phyloP scores from a whole-genome alignment of 2,797 vertebrate genomes.

The Spondyliosoma cantharus region DNA sequence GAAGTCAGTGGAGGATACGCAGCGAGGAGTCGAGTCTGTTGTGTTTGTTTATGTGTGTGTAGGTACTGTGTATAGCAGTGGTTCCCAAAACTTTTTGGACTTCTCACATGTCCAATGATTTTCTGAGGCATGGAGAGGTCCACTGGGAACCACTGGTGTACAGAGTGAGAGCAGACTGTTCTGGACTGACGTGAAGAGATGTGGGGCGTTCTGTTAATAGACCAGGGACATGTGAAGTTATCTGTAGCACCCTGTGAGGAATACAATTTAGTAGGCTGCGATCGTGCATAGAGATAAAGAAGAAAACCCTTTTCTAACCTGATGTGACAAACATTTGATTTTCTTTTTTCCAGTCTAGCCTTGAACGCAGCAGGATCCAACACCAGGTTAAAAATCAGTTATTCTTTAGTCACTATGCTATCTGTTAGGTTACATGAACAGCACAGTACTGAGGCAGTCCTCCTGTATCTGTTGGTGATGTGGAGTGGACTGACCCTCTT shows the following conservation, averaged over 20 bases:
- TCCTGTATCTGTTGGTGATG: constrained; percentile 44
- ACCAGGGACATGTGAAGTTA: constrained; percentile 26
- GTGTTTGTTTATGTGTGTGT: background rate
- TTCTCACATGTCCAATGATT: no score
- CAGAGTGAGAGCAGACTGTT: background rate
- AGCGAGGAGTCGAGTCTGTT: background rate
- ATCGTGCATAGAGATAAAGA: constrained; percentile 24
- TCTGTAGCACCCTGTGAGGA: constrained; percentile 69
- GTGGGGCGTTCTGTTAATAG: background rate
- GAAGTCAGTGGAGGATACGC: constrained; percentile 9
- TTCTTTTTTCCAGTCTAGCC: background rate
- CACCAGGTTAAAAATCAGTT: constrained; percentile 41
- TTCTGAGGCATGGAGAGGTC: no score
- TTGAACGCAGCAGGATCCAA: constrained; percentile 23
- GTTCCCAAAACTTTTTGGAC: background rate
- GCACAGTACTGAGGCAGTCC: constrained; percentile 55
- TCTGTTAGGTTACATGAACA: constrained; percentile 78
- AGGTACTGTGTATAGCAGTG: background rate
- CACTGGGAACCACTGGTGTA: constrained; percentile 14
- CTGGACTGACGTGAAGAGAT: constrained; percentile 8
- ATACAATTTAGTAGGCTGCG: constrained; percentile 26
- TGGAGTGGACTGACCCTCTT: constrained; percentile 39
- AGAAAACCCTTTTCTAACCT: constrained; percentile 41
- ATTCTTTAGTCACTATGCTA: constrained; percentile 40
- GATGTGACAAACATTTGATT: constrained; percentile 41